Conservation (phyloP, 92 coral and sea anemone species). For the Zoanthus gigantus region DNA sequence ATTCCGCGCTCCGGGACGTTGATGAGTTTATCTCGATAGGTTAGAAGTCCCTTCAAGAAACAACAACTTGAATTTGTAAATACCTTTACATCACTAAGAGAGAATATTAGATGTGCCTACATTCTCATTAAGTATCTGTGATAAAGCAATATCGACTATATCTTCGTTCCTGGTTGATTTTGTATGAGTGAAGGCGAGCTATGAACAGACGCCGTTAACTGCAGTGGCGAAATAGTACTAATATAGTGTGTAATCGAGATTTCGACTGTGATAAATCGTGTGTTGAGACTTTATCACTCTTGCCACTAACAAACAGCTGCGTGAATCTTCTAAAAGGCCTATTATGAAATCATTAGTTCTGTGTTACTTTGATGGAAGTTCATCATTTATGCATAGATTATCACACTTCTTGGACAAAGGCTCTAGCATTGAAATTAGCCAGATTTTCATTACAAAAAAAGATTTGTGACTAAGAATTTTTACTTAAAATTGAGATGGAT, state of each 20-base stretch:
- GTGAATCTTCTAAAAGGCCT: conserved; percentile 79
- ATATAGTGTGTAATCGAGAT: conserved; percentile 26
- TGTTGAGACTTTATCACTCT: conserved; percentile 51
- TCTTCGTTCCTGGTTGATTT: conserved; percentile 67
- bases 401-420: conserved; percentile 86
- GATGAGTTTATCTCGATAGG: conserved; percentile 94
- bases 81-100: conserved; percentile 86
- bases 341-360: conserved; percentile 87
- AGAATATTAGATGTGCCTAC: conserved; percentile 77
- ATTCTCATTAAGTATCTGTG: conserved; percentile 87
- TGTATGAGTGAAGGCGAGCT: conserved; percentile 41
- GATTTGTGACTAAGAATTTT: conserved; percentile 66
- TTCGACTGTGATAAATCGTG: conserved; percentile 43
- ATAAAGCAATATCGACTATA: conserved; percentile 88
- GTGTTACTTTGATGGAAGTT: conserved; percentile 88
- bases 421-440: conserved; percentile 81
- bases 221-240: conserved; percentile 1
- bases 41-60: conserved; percentile 70
- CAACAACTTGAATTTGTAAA: conserved; percentile 89
- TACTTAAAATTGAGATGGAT: conserved; percentile 48
- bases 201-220: conserved; percentile 18
- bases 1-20: conserved; percentile 84
- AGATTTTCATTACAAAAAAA: conserved; percentile 67
- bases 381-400: conserved; percentile 94
- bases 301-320: conserved; percentile 65